phyloP scores from a whole-genome alignment of 2,797 vertebrate species.

The Chrysocyon brachyurus region DNA sequence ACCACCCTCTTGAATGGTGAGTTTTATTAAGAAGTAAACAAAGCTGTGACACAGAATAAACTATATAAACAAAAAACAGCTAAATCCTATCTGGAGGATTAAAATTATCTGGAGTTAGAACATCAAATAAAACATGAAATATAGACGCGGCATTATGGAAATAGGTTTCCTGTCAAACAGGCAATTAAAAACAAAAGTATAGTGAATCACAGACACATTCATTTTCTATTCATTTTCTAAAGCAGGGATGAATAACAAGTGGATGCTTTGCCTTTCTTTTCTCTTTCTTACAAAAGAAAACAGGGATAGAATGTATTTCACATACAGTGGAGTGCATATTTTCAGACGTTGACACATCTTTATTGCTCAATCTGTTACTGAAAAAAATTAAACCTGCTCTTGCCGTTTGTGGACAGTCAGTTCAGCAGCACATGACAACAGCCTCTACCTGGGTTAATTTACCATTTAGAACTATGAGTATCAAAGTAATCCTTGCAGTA shows the following conservation, averaged over 20 bases:
- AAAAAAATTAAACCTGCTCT: slow-evolving; percentile 41
- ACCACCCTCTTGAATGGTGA: background rate
- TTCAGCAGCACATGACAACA: slow-evolving; percentile 36
- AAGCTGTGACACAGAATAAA: slow-evolving; percentile 12
- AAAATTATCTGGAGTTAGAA: slow-evolving; percentile 67
- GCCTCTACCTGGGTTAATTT: slow-evolving; percentile 76
- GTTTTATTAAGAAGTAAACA: slow-evolving; percentile 50
- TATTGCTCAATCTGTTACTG: slow-evolving; percentile 64
- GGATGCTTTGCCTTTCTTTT: background rate
- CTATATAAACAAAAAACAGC: background rate
- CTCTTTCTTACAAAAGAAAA: slow-evolving; percentile 73
- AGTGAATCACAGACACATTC: slow-evolving; percentile 55
- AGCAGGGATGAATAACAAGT: slow-evolving; percentile 9
- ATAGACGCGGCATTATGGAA: slow-evolving; percentile 64
- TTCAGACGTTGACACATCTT: slow-evolving; percentile 55
- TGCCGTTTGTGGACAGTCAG: background rate
- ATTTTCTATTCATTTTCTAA: slow-evolving; percentile 61
- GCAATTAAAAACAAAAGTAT: slow-evolving; percentile 60
- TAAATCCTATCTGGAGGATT: slow-evolving; percentile 4
- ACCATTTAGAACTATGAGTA: slow-evolving; percentile 56
- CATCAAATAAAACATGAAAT: slow-evolving; percentile 73
- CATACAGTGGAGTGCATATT: background rate
- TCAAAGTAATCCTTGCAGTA: slow-evolving; percentile 72
- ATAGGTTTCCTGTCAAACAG: slow-evolving; percentile 70
- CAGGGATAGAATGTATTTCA: background rate